Evolutionary conservation across 2,888 invertebrate genomes (phyloP).

Genomic region (Deroplatys truncata): DNA sequence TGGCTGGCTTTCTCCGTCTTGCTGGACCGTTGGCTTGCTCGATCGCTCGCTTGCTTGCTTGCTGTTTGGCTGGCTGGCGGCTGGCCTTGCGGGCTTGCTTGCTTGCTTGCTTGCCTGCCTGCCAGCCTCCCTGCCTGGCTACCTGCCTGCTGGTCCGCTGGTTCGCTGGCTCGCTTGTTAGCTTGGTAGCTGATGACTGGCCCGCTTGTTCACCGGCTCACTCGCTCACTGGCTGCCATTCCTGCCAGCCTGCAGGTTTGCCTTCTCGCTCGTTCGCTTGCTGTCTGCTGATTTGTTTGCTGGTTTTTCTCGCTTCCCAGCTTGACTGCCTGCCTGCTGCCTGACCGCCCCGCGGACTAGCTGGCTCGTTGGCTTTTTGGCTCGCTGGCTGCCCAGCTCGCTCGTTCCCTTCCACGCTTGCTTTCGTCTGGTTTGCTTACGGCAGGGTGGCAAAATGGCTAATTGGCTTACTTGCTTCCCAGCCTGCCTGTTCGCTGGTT

Average conservation of each 20-base stretch:
- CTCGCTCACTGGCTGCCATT: no score
- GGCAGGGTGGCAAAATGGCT: no score
- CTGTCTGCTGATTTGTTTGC: not conserved
- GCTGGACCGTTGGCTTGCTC: not conserved
- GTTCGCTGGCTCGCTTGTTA: no score
- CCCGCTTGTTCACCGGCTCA: not conserved
- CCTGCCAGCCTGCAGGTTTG: no score
- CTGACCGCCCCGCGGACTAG: no score
- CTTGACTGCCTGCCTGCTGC: no score
- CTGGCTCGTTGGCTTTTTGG: no score
- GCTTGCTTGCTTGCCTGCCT: not conserved
- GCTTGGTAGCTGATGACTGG: no score
- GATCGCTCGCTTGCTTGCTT: not conserved
- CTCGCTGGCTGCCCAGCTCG: not conserved
- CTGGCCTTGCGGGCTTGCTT: not conserved
- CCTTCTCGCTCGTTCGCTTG: not conserved
- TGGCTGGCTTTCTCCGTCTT: not conserved
- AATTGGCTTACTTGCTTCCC: not conserved
- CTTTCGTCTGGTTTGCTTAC: no score
- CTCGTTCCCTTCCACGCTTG: no score
- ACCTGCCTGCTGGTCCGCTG: no score
- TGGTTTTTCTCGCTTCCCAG: no score
- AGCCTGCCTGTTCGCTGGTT: not conserved
- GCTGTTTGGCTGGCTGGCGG: not conserved
- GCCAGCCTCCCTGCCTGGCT: not conserved